Conservation (phyloP, 2,797 vertebrate species). For the Babyrousa celebensis region DNA sequence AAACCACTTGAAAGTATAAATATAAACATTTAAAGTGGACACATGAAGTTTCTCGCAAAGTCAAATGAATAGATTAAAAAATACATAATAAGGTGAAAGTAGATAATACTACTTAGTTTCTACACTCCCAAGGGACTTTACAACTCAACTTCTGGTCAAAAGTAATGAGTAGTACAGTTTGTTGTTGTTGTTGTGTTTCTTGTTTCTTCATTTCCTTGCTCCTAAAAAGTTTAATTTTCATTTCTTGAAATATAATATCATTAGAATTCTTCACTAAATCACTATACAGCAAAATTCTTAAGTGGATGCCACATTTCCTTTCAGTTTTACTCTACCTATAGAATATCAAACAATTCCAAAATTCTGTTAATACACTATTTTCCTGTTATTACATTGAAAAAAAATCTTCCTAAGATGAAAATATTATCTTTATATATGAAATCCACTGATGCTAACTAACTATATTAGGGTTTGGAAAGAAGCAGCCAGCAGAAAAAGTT, state of each 20-base stretch:
- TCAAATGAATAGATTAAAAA: conserved; percentile 56
- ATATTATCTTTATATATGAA: neutral
- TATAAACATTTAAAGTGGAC: conserved; percentile 60
- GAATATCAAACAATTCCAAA: conserved; percentile 46
- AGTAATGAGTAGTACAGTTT: neutral
- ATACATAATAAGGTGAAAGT: neutral
- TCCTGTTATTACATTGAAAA: neutral
- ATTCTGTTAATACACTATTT: neutral
- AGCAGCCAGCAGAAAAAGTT: neutral
- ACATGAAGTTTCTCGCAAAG: conserved; percentile 38
- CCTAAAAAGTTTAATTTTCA: conserved; percentile 30
- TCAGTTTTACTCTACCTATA: neutral
- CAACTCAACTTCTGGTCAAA: conserved; percentile 38
- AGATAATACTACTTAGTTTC: conserved; percentile 20
- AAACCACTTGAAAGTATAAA: conserved; percentile 53
- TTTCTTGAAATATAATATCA: neutral
- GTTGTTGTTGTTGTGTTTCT: neutral
- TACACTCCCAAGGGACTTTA: neutral
- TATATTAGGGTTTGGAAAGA: neutral
- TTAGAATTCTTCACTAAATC: neutral
- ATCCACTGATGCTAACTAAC: neutral
- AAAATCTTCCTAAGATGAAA: conserved; percentile 52
- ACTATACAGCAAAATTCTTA: neutral
- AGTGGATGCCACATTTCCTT: neutral
- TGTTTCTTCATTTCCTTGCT: neutral